Base-by-base conservation (phyloP, 2,888 invertebrate species). In the Tetrapedia diversipes region DNA sequence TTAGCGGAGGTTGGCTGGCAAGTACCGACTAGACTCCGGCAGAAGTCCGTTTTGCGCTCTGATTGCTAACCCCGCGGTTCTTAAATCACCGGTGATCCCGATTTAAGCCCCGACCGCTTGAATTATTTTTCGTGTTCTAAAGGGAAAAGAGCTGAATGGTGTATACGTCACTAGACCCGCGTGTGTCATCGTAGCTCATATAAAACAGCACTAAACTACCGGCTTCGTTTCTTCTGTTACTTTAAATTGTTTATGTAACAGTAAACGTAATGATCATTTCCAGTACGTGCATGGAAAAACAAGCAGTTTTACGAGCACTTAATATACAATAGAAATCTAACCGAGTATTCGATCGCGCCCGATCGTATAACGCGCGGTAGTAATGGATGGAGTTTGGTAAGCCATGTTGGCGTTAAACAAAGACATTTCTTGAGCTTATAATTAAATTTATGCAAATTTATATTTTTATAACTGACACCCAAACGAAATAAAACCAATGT, bases 21-120 rank as follows among this genome's bases (percentile, higher is more conserved):
- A 59, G 8, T n/a, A 22, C 54, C 29, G 34, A n/a, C 57, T 32
- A 60, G 77, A 59, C 45, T 41, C 32, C 53, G n/a, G 27, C 49
- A 49, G 19, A 7, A 34, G 60, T n/a, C 14, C 63, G 29, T 24
- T 72, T 67, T 14, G 64, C 67, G 57, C 60, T 61, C 77, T 49
- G 69, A 70, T 71, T 77, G 77, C 68, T 60, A 65, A 68, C 61
- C 49, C 53, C 56, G 72, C 47, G 68, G 51, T 69, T 68, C 72
- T 79, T 72, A 77, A 77, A 77, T 77, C 78, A 78, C 70, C 47
- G 49, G 47, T 56, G 51, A 70, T 67, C 78, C 66, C 57, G 59
- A 77, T 60, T 71, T 56, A 63, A 70, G 59, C 57, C 47, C 14
- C 32, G 37, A 39, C 47, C 45, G 59, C 11, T 22, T 27, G 43